A percentile compares a stretch with the other conserved stretches of the same genome.
phyloP scores from a whole-genome alignment of 1,140 invertebrate species.

The Campodea augens region DNA sequence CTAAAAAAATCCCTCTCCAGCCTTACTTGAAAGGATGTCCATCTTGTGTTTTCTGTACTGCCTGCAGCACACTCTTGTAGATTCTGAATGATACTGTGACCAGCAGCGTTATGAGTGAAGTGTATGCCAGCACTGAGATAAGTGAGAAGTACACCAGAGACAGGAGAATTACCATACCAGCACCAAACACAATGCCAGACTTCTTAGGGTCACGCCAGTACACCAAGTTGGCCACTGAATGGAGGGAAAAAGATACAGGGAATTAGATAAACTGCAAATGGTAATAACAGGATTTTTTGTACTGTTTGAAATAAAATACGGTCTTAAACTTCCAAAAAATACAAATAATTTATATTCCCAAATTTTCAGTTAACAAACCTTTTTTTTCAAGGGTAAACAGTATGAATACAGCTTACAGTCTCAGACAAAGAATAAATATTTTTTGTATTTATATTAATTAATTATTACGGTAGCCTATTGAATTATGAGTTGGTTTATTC shows the following conservation, averaged over 20 bases:
- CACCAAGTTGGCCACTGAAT: constrained; percentile 82
- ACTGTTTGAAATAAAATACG: too few relatives aligned
- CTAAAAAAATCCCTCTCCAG: constrained; percentile 3
- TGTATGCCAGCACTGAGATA: constrained; percentile 85
- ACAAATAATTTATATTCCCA: too few relatives aligned
- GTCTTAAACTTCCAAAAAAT: too few relatives aligned
- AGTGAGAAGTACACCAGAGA: constrained; percentile 86
- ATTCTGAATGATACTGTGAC: constrained; percentile 80
- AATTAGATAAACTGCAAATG: too few relatives aligned
- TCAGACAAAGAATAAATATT: too few relatives aligned
- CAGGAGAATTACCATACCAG: constrained; percentile 63
- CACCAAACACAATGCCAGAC: constrained; percentile 77
- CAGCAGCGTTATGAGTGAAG: constrained; percentile 58
- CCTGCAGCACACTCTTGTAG: constrained; percentile 88
- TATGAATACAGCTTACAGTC: too few relatives aligned
- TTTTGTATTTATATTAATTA: too few relatives aligned
- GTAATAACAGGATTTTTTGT: too few relatives aligned
- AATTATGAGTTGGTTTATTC: too few relatives aligned
- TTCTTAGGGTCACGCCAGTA: constrained; percentile 93
- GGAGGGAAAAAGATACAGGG: constrained; percentile 19
- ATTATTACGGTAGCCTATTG: too few relatives aligned
- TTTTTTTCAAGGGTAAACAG: too few relatives aligned
- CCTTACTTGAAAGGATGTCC: constrained; percentile 94
- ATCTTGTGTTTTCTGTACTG: constrained; percentile 90
- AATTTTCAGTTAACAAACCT: too few relatives aligned